Conservation (phyloP, 2,888 invertebrate genomes). For the Malthinus seriepunctatus region DNA sequence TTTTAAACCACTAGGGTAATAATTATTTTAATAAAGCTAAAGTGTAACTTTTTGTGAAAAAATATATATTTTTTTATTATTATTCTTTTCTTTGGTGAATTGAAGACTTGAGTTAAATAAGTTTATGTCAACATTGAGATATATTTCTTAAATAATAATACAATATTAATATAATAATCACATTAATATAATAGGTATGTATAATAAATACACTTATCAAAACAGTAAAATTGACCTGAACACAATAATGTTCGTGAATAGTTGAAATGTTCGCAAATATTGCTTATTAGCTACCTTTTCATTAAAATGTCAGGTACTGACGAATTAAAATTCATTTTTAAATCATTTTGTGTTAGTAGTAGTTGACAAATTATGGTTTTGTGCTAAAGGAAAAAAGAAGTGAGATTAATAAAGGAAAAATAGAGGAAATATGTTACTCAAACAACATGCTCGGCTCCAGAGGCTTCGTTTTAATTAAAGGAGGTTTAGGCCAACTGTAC, state of each 20-base stretch:
- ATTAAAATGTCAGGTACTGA: neutral
- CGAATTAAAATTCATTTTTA: neutral
- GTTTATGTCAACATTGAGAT: neutral
- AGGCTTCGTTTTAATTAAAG: conserved; percentile 47
- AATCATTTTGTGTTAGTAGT: neutral
- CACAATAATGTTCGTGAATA: conserved; percentile 14
- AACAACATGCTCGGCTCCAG: conserved; percentile 46
- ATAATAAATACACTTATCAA: conserved; percentile 4
- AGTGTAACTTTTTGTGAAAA: too few relatives aligned
- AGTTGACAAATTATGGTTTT: neutral
- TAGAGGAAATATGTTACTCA: conserved; percentile 33
- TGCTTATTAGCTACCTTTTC: neutral
- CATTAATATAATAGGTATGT: neutral
- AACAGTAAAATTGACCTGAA: conserved; percentile 19
- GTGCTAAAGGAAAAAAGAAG: neutral
- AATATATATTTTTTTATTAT: too few relatives aligned
- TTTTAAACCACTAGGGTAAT: too few relatives aligned
- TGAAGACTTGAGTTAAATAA: too few relatives aligned
- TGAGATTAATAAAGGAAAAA: neutral
- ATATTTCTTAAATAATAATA: conserved; percentile 6
- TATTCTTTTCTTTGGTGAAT: too few relatives aligned
- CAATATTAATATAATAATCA: neutral
- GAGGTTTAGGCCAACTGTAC: conserved; percentile 62
- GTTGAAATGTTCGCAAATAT: neutral
- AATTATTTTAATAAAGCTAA: too few relatives aligned